Evolutionary conservation across 2,888 invertebrate genomes (phyloP), one percentile per base, ranked within the genome.

Genomic region (Agrilus cyanescens): DNA sequence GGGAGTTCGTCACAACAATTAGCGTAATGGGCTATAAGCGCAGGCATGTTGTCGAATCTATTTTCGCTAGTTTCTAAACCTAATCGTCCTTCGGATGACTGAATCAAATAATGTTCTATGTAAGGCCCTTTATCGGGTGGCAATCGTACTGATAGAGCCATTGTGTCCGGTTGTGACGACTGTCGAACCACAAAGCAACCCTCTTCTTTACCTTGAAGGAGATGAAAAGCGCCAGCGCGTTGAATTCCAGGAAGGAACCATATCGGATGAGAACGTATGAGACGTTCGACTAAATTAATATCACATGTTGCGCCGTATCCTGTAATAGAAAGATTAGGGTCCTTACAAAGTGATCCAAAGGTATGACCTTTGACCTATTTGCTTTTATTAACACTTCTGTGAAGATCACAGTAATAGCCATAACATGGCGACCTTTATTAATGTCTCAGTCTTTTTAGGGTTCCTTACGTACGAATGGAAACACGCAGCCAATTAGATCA

Each of bases 231-330:
- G 4, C 93, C 94, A 42, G 89, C 87, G 51, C 95, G 76, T 61
- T 93, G 91, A 40, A 95, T 87, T 32, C 90, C 89, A 0, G 93
- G 89, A 48, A 95, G 74, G 67, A 89, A 94, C 96, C 96, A 96
- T 57, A 96, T 88, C 34, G 93, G 89, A 69, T 94, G 91, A 29
- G 90, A 88, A 52, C 90, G 77, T 60, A 90, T 82, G 53, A 95
- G 76, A 50, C 93, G 76, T 66, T 95, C 94, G 60, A 89, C 74
- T 50, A 90, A 70, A 15, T 84, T 82, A 60, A 90, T 83, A 70
- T 85, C 85, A 65, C 88, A 89, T 49, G 86, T 84, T 49, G 82
- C 82, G 57, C 80, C 80, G 59, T 78, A 77, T 51, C 76, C 78
- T 44, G 72, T 6, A 51, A 45, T 3, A 34, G 12, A 43, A 41